Percentiles rank a stretch among this genome's conserved stretches.
These are phyloP conservation scores for Ophion obscuratus DNA, from an alignment of 2,888 invertebrate genomes.

Conservation along the genomic window DNA sequence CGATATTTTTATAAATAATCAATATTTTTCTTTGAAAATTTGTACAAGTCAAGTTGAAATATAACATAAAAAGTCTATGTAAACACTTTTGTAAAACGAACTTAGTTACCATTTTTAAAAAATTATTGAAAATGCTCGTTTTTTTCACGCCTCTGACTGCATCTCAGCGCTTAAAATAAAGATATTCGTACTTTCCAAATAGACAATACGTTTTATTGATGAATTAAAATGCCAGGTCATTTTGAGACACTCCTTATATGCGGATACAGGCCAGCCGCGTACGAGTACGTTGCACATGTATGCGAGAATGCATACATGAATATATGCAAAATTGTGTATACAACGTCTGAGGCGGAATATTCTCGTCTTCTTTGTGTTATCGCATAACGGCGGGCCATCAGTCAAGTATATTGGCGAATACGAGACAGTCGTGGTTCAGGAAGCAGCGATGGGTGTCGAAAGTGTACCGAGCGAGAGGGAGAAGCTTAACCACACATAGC, in stretches of 20 bases:
- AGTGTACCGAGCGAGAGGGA: conserved; percentile 17
- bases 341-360: conserved; percentile 27
- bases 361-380: conserved; percentile 45
- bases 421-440: conserved; percentile 13
- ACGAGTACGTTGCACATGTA: not conserved
- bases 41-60: too few relatives aligned
- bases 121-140: too few relatives aligned
- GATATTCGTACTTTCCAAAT: too few relatives aligned
- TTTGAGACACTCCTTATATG: not conserved
- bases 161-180: too few relatives aligned
- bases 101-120: too few relatives aligned
- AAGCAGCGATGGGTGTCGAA: conserved; percentile 42
- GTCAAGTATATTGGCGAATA: conserved; percentile 54
- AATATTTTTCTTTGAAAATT: too few relatives aligned
- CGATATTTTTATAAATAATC: too few relatives aligned
- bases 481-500: conserved; percentile 57
- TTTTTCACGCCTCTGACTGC: too few relatives aligned
- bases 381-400: conserved; percentile 54
- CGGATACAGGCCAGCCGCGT: not conserved
- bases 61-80: too few relatives aligned
- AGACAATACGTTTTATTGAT: too few relatives aligned
- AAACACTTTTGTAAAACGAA: too few relatives aligned
- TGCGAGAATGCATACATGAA: not conserved
- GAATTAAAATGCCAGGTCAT: too few relatives aligned
- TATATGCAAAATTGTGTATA: not conserved